These are phyloP conservation scores for Rattus rattus DNA, from an alignment of 2,113 vertebrate species.

Conservation along the genomic window DNA sequence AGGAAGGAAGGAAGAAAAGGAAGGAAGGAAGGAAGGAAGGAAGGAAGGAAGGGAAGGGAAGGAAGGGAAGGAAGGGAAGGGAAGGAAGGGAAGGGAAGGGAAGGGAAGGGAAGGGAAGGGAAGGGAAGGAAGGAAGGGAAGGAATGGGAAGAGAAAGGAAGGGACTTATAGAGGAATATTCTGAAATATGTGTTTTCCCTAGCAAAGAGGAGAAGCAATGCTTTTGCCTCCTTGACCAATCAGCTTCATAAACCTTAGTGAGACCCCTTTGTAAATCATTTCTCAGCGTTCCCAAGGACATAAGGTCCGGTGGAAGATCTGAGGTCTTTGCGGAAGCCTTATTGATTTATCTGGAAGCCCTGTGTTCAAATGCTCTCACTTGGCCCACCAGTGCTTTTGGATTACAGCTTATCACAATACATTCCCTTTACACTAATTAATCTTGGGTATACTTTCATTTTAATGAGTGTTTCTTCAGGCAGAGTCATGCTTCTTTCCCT, in stretches of 20 bases:
- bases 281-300: constrained; percentile 16
- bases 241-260: neutral
- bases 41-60: no score
- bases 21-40: neutral
- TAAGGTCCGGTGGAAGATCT: neutral
- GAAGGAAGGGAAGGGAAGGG: neutral
- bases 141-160: neutral
- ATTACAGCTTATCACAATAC: neutral
- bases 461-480: neutral
- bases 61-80: neutral
- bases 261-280: neutral
- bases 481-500: neutral
- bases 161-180: neutral
- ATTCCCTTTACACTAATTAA: constrained; percentile 10
- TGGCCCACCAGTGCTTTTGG: neutral
- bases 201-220: neutral
- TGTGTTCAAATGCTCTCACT: constrained; percentile 8
- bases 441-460: neutral
- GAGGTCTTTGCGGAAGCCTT: constrained; percentile 18
- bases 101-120: no score
- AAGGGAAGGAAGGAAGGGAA: neutral
- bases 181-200: neutral
- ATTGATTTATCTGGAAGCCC: neutral
- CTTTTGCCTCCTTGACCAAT: constrained; percentile 42
- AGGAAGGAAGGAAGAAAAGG: neutral